Base-by-base conservation (phyloP, 2,888 invertebrate species). In the Aelia acuminata region DNA sequence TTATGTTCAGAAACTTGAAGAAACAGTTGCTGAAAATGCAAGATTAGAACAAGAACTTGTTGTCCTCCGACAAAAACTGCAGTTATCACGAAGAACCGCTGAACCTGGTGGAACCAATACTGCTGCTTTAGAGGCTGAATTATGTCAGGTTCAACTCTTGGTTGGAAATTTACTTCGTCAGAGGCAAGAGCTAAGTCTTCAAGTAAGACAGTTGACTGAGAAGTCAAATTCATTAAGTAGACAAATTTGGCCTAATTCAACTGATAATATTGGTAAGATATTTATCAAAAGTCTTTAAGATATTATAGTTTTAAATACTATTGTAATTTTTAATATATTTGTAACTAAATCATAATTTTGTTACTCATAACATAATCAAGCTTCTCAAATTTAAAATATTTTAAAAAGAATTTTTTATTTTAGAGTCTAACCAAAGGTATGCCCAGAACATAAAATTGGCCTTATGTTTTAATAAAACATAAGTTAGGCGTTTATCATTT, bases 11-110 rank as follows among this genome's bases (percentile, higher is more conserved):
- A 97, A 97, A 95, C 93, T 98, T 90, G 98, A 98, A 93, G 97
- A 97, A 92, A 97, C 97, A 0, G 97, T 97, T 31, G 96, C 97
- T 3, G 97, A 98, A 91, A 98, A 97, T 92, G 97, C 97, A 13
- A 95, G 96, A 2, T 92, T 98, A 89, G 98, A 98, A 92, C 96
- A 98, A 90, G 98, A 98, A 92, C 93, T 98, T 90, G 94, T 97
- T 87, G 95, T 97, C 43, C 92, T 98, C 88, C 94, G 97, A 15
- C 97, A 97, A 91, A 98, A 97, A 92, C 92, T 97, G 87, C 97
- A 96, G 91, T 95, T 95, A 10, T 94, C 95, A 7, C 94, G 96
- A 50, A 94, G 94, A 88, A 94, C 92, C 91, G 95, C 96, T 85
- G 94, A 94, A 93, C 89, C 90, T 47, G 91, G 90, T 75, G 91